These are phyloP conservation scores for Conistra vaccinii DNA, from an alignment of 2,888 invertebrate species.

Conservation along the genomic window DNA sequence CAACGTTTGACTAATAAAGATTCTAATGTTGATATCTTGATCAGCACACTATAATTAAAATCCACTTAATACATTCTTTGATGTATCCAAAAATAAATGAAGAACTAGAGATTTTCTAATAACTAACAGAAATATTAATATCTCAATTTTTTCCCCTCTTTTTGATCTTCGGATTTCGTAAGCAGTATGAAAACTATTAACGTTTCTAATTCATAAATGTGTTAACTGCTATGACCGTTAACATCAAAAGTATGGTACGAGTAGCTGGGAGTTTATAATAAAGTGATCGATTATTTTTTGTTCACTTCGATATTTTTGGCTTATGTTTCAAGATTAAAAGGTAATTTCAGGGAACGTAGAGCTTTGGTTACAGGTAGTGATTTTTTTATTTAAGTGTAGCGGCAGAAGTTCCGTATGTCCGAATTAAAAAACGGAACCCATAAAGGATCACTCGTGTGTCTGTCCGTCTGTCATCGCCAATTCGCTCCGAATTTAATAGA, in stretches of 20 bases:
- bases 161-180: constrained; percentile 64
- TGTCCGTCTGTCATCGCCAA: too few relatives aligned
- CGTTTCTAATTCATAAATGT: constrained; percentile 53
- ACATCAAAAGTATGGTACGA: constrained; percentile 63
- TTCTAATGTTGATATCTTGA: neutral
- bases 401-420: too few relatives aligned
- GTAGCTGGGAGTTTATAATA: constrained; percentile 53
- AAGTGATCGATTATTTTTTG: constrained; percentile 48
- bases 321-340: constrained; percentile 26
- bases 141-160: constrained; percentile 35
- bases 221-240: constrained; percentile 52
- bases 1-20: neutral
- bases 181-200: constrained; percentile 56
- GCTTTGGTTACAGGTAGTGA: constrained; percentile 4
- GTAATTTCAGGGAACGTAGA: constrained; percentile 29
- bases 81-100: constrained; percentile 39
- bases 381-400: neutral
- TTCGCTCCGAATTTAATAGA: too few relatives aligned
- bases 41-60: constrained; percentile 9
- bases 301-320: constrained; percentile 36
- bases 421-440: too few relatives aligned
- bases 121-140: constrained; percentile 14
- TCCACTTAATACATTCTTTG: constrained; percentile 42
- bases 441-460: too few relatives aligned
- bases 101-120: constrained; percentile 22